These are phyloP conservation scores for Ephestia elutella DNA, from an alignment of 1,140 invertebrate genomes.

Conservation along the genomic window DNA sequence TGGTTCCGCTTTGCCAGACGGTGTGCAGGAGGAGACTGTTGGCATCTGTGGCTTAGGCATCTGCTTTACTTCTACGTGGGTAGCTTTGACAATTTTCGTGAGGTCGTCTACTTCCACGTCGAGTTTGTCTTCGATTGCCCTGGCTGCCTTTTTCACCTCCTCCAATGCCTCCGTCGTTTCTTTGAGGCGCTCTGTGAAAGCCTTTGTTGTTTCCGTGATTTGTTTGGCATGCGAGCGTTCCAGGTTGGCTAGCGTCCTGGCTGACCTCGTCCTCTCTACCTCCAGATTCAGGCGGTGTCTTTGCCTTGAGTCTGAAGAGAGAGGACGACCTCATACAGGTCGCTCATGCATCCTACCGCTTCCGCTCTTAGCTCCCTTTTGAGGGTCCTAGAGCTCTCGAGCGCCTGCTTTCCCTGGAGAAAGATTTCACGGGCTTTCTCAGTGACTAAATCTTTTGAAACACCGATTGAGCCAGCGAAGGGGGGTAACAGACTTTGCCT, in stretches of 20 bases:
- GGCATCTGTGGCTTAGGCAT: too few species aligned
- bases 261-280: conserved; percentile 8
- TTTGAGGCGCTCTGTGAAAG: too few species aligned
- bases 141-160: too few species aligned
- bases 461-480: background rate
- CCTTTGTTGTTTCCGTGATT: too few species aligned
- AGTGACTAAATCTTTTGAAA: background rate
- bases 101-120: too few species aligned
- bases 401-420: conserved; percentile 7
- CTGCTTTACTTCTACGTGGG: too few species aligned
- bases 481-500: background rate
- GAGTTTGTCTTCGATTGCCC: too few species aligned
- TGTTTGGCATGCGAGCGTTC: conserved; percentile 11
- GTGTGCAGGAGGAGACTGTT: too few species aligned
- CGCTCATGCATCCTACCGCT: conserved; percentile 4
- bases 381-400: conserved; percentile 8
- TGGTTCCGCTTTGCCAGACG: too few species aligned
- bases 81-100: too few species aligned
- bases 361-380: conserved; percentile 7
- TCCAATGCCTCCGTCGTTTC: too few species aligned
- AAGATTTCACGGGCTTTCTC: conserved; percentile 5
- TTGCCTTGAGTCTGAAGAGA: conserved; percentile 12
- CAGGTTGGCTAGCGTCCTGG: conserved; percentile 4
- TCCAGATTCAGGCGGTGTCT: conserved; percentile 13
- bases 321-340: conserved; percentile 9